These are phyloP conservation scores for Acanthosepion lycidas DNA, from an alignment of 2,888 invertebrate genomes.

Conservation along the genomic window DNA sequence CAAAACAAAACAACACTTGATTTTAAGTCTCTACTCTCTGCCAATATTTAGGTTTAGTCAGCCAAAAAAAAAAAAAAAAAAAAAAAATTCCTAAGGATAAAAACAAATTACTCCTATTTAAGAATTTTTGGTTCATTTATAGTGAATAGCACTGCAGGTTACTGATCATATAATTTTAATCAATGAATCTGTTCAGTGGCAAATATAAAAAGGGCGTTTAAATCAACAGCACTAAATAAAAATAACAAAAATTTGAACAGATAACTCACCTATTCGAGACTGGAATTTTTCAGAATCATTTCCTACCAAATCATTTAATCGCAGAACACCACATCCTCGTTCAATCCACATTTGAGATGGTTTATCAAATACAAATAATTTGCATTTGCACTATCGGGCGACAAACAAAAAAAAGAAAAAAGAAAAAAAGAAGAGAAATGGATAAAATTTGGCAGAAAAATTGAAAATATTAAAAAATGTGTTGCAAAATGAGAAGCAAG, in stretches of 20 bases:
- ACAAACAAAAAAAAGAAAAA: not conserved
- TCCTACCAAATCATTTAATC: constrained; percentile 85
- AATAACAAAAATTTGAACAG: not conserved
- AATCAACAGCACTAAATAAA: not conserved
- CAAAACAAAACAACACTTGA: too few relatives aligned
- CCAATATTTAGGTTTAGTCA: too few relatives aligned
- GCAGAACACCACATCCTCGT: constrained; percentile 89
- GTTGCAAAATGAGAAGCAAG: too few relatives aligned
- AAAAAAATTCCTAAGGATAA: not conserved
- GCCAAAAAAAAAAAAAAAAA: too few relatives aligned
- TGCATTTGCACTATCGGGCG: constrained; percentile 76
- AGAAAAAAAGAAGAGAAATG: not conserved
- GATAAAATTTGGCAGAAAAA: too few relatives aligned
- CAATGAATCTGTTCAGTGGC: too few relatives aligned
- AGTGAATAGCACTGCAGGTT: too few relatives aligned
- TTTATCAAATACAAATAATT: constrained; percentile 90
- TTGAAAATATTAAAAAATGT: too few relatives aligned
- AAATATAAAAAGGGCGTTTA: not conserved
- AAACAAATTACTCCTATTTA: not conserved
- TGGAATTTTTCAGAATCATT: constrained; percentile 77
- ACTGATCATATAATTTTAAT: too few relatives aligned
- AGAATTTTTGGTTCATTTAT: too few relatives aligned
- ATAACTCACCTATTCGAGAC: constrained; percentile 80
- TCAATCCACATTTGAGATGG: constrained; percentile 85
- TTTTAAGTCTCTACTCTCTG: too few relatives aligned